Percentiles rank a stretch among this genome's conserved stretches.
phyloP scores from a whole-genome alignment of 2,113 vertebrate species.

The Eulemur rufifrons region DNA sequence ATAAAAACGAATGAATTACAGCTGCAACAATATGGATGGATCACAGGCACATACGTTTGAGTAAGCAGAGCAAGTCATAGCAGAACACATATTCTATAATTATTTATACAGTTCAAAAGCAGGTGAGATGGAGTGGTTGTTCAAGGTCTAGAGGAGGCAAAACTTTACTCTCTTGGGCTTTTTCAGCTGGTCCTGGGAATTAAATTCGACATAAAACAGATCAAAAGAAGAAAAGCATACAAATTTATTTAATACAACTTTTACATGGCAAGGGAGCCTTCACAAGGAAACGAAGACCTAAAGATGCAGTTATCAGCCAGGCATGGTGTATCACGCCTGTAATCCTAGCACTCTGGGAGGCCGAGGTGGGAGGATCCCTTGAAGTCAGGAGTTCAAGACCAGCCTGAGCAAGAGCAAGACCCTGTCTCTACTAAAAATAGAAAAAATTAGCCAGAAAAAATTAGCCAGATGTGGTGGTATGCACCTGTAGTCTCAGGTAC shows the following conservation, averaged over 20 bases:
- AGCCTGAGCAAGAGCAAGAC: too few species aligned
- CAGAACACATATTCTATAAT: accelerated
- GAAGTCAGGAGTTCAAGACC: too few species aligned
- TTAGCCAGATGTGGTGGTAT: too few species aligned
- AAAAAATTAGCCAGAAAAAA: too few species aligned
- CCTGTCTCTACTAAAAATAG: too few species aligned
- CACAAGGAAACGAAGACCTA: not conserved
- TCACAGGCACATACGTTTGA: not conserved
- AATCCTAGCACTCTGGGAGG: too few species aligned
- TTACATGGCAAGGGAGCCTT: not conserved
- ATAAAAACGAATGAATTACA: not conserved
- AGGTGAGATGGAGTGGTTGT: not conserved
- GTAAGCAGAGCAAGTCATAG: not conserved
- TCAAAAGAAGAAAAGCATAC: not conserved
- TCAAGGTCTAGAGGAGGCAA: not conserved
- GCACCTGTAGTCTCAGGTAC: too few species aligned
- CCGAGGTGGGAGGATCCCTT: too few species aligned
- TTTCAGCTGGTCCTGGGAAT: not conserved
- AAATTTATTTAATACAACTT: not conserved
- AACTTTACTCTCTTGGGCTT: not conserved
- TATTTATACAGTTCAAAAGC: not conserved
- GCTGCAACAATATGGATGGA: accelerated
- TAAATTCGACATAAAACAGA: not conserved
- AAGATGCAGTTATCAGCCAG: not conserved
- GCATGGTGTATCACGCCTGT: too few species aligned